Conservation (phyloP, 2,797 vertebrate genomes). For the Spatula clypeata region DNA sequence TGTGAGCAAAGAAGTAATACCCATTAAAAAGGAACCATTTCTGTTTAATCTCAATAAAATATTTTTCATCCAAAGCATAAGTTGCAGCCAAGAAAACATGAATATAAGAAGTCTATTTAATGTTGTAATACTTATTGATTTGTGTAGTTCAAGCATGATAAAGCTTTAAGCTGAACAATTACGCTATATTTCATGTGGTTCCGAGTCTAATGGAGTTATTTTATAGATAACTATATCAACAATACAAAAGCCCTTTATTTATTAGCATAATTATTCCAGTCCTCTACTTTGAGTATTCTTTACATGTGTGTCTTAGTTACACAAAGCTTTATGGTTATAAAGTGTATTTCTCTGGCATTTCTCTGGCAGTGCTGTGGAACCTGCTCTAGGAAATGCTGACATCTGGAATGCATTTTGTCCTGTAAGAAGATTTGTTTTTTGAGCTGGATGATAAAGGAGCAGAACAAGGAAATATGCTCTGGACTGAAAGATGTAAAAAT, state of each 20-base stretch:
- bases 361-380: neutral
- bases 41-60: neutral
- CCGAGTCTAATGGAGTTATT: neutral
- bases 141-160: neutral
- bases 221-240: neutral
- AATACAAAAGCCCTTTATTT: neutral
- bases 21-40: neutral
- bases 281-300: neutral
- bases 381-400: neutral
- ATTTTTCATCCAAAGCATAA: neutral
- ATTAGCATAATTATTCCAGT: neutral
- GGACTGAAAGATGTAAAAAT: neutral
- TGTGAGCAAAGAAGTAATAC: neutral
- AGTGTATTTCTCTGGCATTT: neutral
- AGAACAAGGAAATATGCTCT: neutral
- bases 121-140: neutral
- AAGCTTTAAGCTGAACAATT: neutral
- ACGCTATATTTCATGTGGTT: neutral
- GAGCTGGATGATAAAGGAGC: neutral
- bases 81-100: neutral
- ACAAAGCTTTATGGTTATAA: neutral
- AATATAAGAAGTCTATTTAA: neutral
- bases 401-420: neutral
- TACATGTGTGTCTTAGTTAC: neutral
- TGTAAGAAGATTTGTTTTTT: neutral